Percentiles rank a stretch among this genome's conserved stretches.
Conservation (phyloP, 2,888 invertebrate species). For the Melipona bicolor region DNA sequence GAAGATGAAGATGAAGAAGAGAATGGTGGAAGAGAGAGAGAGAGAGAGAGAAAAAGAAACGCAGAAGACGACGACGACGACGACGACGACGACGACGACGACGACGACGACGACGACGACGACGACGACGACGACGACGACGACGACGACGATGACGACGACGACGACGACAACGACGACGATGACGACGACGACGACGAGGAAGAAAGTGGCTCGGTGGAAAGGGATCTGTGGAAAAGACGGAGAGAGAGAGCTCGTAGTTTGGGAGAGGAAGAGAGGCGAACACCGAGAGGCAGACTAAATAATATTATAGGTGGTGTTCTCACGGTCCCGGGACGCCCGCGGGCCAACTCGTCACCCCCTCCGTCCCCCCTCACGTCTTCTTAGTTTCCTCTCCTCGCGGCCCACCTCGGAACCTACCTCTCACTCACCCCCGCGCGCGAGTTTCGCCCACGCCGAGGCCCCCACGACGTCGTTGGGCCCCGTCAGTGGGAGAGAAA, state of each 20-base stretch:
- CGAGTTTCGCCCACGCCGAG: slow-evolving; percentile 80
- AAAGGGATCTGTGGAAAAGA: slow-evolving; percentile 34
- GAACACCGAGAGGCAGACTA: slow-evolving; percentile 80
- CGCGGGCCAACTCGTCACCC: slow-evolving; percentile 83
- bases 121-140: slow-evolving; percentile 31
- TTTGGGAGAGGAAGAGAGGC: slow-evolving; percentile 46
- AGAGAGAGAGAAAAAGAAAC: slow-evolving; percentile 7
- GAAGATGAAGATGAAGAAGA: slow-evolving; percentile 16
- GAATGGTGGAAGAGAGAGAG: slow-evolving; percentile 15
- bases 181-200: slow-evolving; percentile 31
- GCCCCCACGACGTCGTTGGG: slow-evolving; percentile 65
- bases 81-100: slow-evolving; percentile 31
- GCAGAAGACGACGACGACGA: slow-evolving; percentile 14
- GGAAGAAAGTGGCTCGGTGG: slow-evolving; percentile 29
- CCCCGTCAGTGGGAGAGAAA: slow-evolving; percentile 69
- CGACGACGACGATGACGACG: slow-evolving; percentile 6
- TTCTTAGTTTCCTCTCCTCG: slow-evolving; percentile 63
- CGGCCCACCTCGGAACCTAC: slow-evolving; percentile 54
- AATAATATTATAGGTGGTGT: slow-evolving; percentile 85
- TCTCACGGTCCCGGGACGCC: slow-evolving; percentile 84
- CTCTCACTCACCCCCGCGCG: slow-evolving; percentile 68
- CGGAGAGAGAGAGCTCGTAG: slow-evolving; percentile 30
- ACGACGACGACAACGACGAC: slow-evolving; percentile 25
- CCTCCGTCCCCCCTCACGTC: slow-evolving; percentile 64
- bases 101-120: slow-evolving; percentile 16